Conservation (phyloP, 2,113 vertebrate species). For the Mola mola region DNA sequence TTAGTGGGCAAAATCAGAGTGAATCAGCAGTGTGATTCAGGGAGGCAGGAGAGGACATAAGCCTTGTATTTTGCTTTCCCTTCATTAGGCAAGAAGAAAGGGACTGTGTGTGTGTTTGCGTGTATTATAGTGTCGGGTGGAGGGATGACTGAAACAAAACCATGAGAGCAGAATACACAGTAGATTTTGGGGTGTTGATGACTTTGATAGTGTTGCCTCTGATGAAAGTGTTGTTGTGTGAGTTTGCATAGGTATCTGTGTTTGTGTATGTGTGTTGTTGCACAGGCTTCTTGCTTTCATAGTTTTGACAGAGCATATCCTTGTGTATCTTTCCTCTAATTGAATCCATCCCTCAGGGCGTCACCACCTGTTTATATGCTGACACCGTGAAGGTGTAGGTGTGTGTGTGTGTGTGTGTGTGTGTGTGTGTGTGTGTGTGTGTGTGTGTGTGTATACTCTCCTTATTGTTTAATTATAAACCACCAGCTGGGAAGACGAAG, state of each 20-base stretch:
- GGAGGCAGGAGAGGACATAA: constrained; percentile 1
- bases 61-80: constrained; percentile 17
- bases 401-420: constrained; percentile 18
- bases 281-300: constrained; percentile 32
- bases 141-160: constrained; percentile 6
- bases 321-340: constrained; percentile 68
- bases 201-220: constrained; percentile 38
- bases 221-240: constrained; percentile 16
- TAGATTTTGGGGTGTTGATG: constrained; percentile 50
- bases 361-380: constrained; percentile 64
- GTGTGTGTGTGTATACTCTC: constrained; percentile 23
- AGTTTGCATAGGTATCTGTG: background rate
- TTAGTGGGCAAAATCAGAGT: constrained; percentile 42
- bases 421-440: background rate
- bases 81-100: constrained; percentile 47
- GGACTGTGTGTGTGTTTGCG: background rate
- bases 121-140: background rate
- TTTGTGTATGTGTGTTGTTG: constrained; percentile 4
- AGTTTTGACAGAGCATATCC: constrained; percentile 70
- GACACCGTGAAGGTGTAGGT: constrained; percentile 64
- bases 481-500: constrained; percentile 51
- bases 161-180: constrained; percentile 32
- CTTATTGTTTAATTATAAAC: constrained; percentile 72
- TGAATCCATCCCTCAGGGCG: constrained; percentile 70
- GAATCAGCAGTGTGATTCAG: constrained; percentile 27